Evolutionary conservation across 2,888 invertebrate species (phyloP), one percentile per base, ranked within the genome.

Genomic region (Geophilus truncorum): DNA sequence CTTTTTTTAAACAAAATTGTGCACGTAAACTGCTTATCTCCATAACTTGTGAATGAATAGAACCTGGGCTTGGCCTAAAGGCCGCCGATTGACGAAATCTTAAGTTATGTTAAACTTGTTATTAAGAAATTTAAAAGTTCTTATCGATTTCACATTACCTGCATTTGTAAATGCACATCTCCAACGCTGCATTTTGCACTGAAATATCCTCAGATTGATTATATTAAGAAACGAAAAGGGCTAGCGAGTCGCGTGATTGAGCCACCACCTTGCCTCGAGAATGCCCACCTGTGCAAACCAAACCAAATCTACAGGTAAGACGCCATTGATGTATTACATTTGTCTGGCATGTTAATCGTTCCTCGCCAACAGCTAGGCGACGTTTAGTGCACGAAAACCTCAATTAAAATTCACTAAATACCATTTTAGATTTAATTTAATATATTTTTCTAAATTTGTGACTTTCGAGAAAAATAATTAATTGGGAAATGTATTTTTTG

Each of bases 281-380:
- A 70, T 70, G 70, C 70, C 70, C 70, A 70, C 70, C 70, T 70
- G 70, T 70, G 25, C 70, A 28, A 70, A 70, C 70, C 70, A 28
- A 62, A 70, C 70, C 70, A 70, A n/a, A n/a, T 25, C 10, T 28
- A n/a, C 28, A 9, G 10, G n/a, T 28, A 70, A 70, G 70, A 70
- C 70, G 70, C 5, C 10, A 15, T 1, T 25, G 10, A 70, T 25
- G 25, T 12, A 10, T 70, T 70, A 25, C 70, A 15, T 70, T 28
- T 28, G 4, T 28, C 70, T 25, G 70, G 70, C 28, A 10, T 10
- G 9, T 70, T 70, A 70, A 70, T 70, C 6, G 70, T 10, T 28
- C 28, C 25, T 70, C 23, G 23, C 9, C 10, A 18, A 6, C 18
- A 10, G 25, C n/a, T n/a, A n/a, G n/a, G n/a, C n/a, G n/a, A n/a